Evolutionary conservation across 1,140 invertebrate genomes (phyloP).

Genomic region (Triops longicaudatus): DNA sequence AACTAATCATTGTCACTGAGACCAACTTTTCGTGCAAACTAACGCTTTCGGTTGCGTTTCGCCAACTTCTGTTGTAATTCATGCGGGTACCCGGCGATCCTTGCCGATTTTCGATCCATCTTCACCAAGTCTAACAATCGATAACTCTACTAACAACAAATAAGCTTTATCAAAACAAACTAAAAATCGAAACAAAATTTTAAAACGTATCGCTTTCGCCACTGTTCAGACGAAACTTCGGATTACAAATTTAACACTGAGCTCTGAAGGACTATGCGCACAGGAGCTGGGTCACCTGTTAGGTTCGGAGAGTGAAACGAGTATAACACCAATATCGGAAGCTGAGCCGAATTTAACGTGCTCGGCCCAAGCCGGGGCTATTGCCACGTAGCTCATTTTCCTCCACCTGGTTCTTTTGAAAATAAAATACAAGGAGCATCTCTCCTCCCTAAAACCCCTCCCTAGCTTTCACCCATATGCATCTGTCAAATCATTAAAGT

Average conservation of each 20-base stretch:
- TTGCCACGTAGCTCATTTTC: not conserved
- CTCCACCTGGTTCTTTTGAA: not conserved
- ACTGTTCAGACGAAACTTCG: not conserved
- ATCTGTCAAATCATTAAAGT: not conserved
- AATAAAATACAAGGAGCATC: not conserved
- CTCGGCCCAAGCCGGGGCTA: not conserved
- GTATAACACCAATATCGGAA: not conserved
- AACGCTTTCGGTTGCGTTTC: not conserved
- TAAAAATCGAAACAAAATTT: not conserved
- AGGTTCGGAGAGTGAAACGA: not conserved
- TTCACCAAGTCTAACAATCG: not conserved
- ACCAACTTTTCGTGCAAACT: not conserved
- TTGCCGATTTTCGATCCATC: not conserved
- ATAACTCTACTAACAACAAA: not conserved
- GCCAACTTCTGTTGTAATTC: not conserved
- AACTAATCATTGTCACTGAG: not conserved
- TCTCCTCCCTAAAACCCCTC: not conserved
- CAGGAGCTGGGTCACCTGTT: not conserved
- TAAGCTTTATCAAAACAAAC: not conserved
- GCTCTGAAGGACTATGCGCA: not conserved
- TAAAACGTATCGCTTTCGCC: not conserved
- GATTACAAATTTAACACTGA: no score
- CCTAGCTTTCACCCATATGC: not conserved
- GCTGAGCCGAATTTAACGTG: conserved; percentile 11
- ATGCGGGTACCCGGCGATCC: not conserved